These are phyloP conservation scores for Drosophila melanosoma DNA, from an alignment of 2,888 invertebrate species.

Conservation along the genomic window DNA sequence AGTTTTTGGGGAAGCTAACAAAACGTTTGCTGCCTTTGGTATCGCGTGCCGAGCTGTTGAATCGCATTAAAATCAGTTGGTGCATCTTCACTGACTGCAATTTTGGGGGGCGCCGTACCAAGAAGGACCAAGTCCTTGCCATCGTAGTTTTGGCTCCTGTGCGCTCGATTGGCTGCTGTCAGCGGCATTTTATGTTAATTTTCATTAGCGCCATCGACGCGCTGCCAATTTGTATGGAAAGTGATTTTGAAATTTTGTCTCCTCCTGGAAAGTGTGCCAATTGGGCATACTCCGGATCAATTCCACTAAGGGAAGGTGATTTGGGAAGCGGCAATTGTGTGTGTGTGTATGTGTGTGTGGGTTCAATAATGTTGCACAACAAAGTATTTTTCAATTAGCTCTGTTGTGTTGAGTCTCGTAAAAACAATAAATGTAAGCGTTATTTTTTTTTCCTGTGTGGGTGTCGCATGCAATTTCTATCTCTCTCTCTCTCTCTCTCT, in stretches of 20 bases:
- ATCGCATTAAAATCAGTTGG: slow-evolving; percentile 80
- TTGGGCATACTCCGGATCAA: slow-evolving; percentile 48
- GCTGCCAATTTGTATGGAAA: slow-evolving; percentile 80
- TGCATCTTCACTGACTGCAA: slow-evolving; percentile 80
- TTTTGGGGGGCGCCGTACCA: slow-evolving; percentile 51
- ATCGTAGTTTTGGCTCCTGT: slow-evolving; percentile 47
- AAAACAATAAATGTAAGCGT: slow-evolving; percentile 75
- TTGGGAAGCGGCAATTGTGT: background rate
- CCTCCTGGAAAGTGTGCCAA: slow-evolving; percentile 65
- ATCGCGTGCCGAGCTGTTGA: slow-evolving; percentile 80
- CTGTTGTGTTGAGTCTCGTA: slow-evolving; percentile 62
- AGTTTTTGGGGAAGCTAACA: slow-evolving; percentile 62
- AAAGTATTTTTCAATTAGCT: slow-evolving; percentile 80
- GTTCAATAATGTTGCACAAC: slow-evolving; percentile 71
- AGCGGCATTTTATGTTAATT: slow-evolving; percentile 80
- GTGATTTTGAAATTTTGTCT: slow-evolving; percentile 71
- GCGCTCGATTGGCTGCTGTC: slow-evolving; percentile 81
- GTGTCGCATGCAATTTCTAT: slow-evolving; percentile 3
- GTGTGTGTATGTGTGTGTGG: slow-evolving; percentile 3
- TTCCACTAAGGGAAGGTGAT: slow-evolving; percentile 23
- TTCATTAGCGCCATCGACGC: slow-evolving; percentile 78
- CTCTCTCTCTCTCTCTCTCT: background rate
- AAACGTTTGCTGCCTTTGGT: slow-evolving; percentile 69
- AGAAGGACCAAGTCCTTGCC: slow-evolving; percentile 12
- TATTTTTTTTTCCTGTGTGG: slow-evolving; percentile 24